Base-by-base conservation (phyloP, 2,888 invertebrate genomes). In the Andrena trimmerana region DNA sequence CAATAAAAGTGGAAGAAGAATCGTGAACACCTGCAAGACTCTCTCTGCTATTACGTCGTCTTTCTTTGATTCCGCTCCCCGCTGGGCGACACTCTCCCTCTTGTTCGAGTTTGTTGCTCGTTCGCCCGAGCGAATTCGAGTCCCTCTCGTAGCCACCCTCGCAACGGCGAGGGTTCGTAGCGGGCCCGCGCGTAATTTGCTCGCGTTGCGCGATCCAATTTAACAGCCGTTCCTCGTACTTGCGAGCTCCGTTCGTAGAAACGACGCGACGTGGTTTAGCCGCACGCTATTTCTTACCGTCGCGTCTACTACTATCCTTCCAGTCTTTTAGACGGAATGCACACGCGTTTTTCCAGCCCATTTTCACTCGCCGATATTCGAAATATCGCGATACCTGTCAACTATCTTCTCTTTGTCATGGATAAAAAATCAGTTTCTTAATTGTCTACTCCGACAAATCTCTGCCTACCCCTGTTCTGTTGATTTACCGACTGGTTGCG, bases 1-100 rank as follows among this genome's bases (percentile, higher is more conserved):
- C 81, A 78, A 88, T 86, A 86, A 88, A 89, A 87, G 83, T 48
- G 36, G 73, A 88, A 87, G 87, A 88, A 87, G 84, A 89, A 89
- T 85, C 74, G 80, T 78, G 87, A 86, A 87, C 89, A 89, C 87
- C 87, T 86, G 89, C 85, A 81, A 88, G 86, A 89, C 90, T 92
- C 89, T 78, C 80, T 80, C 80, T 80, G 83, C 82, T 86, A 84
- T 90, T 90, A 82, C 77, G 78, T 81, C 69, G 31, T 36, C 73
- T 68, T 74, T 75, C 71, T 70, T 66, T 78, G 76, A 54, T 60
- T 77, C 57, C 29, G 33, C 80, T 63, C 20, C 48, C 57, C 65
- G 72, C 27, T 6, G 57, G 16, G 59, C 80, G 68, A 68, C 60
- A 50, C 52, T 67, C 59, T 29, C 72, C 20, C 48, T 16, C 3